Base-by-base conservation (phyloP, 2,888 invertebrate genomes). In the Synergus japonicus region DNA sequence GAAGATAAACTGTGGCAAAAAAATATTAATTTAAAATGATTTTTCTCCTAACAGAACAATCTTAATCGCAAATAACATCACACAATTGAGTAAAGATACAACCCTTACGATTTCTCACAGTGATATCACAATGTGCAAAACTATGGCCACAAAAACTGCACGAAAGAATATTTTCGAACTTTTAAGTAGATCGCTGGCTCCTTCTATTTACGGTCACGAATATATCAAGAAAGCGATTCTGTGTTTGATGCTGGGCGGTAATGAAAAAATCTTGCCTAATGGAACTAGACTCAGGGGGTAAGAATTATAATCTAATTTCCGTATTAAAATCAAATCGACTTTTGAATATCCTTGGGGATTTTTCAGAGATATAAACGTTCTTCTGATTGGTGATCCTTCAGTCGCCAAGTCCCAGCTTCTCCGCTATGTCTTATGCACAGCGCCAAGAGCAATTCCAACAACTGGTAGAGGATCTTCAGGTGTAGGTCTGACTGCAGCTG, bases 401-500 rank as follows among this genome's bases (percentile, higher is more conserved):
- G 99, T 99, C 60, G 99, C 99, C 1, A 99, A 99, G 93, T 99
- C 99, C 0, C 99, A 99, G 92, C 93, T 98, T 77, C 92, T 98
- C 7, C 95, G 99, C 13, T 99, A 99, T 91, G 99, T 99, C 0
- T 93, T 99, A 81, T 95, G 96, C 91, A 98, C 98, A 0, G 99
- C 99, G 0, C 99, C 99, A 0, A 93, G 99, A 37, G 99, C 99
- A 15, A 97, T 99, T 90, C 95, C 99, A 29, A 99, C 99, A 5
- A 99, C 99, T 0, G 99, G 99, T 10, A 94, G 99, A 81, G 99
- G 99, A 15, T 98, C 99, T 2, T 98, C 98, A 0, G 99, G 99
- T 78, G 99, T 99, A 4, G 99, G 99, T 93, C 94, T 99, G 80
- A 99, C 99, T 0, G 99, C 99, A 8, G 99, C 99, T 12, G 99